Evolutionary conservation across 2,113 vertebrate genomes (phyloP), one percentile per base, ranked within the genome.

Genomic region (Lophius piscatorius): DNA sequence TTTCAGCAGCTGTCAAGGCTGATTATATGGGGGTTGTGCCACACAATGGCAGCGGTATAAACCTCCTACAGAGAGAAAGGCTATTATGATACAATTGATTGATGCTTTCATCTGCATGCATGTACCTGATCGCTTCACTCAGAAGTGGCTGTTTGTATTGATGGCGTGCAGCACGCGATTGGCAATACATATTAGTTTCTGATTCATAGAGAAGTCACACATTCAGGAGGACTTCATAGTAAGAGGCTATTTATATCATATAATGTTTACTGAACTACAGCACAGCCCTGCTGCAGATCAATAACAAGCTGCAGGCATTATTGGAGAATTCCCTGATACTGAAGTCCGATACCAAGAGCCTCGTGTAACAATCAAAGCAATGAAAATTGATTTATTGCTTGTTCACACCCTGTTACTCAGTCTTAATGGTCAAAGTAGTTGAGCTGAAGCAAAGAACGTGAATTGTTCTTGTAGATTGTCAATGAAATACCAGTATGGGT

Each of bases 1-100:
- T 90, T 86, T 76, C 88, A 82, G 80, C 74, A 82, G 83, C 76
- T 82, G 83, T 84, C 78, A 46, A 34, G 62, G 36, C 54, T 80
- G 83, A 88, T 89, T 87, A 87, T 74, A 79, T 64, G 73, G 61
- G 58, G 74, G 66, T 45, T 73, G 74, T 79, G 77, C 70, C 74
- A 77, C 67, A 76, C 69, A 68, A 64, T 78, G 76, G 68, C 74
- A 82, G 65, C n/a, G 11, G 78, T 70, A 77, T 78, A 58, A 86
- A 65, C 81, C 84, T 54, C 77, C 68, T 44, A 51, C 71, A 18
- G 81, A 64, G 75, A 54, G 67, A 45, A 47, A 60, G 57, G 62
- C 82, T 70, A 76, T 86, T 79, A 78, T 66, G 84, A 82, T 74
- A 73, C 49, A 46, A 72, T 77, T 86, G 88, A 87, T 78, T 83